These are phyloP conservation scores for Drosophila kohkoa DNA, from an alignment of 1,140 invertebrate genomes.

Conservation along the genomic window DNA sequence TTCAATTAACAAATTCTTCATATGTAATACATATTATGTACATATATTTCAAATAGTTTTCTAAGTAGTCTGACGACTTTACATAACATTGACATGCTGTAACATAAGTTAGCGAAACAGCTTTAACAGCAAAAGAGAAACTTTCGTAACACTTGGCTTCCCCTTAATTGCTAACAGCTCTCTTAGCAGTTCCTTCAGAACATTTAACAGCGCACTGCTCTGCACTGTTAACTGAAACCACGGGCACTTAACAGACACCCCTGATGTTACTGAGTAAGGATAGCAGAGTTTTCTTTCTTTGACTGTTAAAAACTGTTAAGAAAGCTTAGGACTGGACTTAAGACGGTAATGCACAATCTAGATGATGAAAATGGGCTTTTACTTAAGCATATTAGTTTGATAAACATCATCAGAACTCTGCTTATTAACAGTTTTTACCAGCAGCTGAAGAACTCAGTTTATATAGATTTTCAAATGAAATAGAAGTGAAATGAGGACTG, in stretches of 20 bases:
- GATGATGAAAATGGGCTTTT: neutral
- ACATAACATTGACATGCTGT: neutral
- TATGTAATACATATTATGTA: too few species aligned
- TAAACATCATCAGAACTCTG: neutral
- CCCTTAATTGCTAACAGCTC: conserved; percentile 17
- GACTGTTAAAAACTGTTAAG: neutral
- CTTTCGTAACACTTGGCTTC: neutral
- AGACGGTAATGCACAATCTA: neutral
- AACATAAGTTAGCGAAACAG: neutral
- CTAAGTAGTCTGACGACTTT: neutral
- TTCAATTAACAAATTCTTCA: neutral
- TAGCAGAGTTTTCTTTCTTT: neutral
- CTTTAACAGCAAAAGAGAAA: conserved; percentile 33
- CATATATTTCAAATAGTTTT: neutral
- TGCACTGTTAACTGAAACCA: neutral
- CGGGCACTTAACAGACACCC: conserved; percentile 1
- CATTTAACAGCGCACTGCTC: neutral
- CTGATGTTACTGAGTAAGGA: neutral
- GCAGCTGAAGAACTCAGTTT: neutral
- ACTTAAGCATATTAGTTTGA: neutral
- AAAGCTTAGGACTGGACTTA: neutral
- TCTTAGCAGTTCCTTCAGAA: neutral
- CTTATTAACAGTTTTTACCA: too few species aligned
- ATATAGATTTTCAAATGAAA: neutral
- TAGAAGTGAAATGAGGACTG: neutral